Conservation (phyloP, 2,113 vertebrate species). For the Thunnus thynnus region DNA sequence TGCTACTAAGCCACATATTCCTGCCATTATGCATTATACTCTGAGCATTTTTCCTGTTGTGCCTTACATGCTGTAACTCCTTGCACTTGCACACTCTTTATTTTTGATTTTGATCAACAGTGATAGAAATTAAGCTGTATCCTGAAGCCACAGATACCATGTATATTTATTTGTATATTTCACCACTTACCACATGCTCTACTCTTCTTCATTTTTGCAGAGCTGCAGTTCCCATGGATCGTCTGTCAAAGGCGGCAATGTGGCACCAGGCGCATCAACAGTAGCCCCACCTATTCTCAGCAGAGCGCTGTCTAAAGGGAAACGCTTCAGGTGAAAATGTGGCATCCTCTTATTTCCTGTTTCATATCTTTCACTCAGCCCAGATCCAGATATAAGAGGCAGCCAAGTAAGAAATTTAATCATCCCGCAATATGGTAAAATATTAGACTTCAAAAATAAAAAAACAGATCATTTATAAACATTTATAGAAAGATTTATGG, state of each 20-base stretch:
- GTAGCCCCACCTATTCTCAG: constrained; percentile 69
- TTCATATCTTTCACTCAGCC: constrained; percentile 47
- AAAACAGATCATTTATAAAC: constrained; percentile 50
- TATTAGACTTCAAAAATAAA: constrained; percentile 51
- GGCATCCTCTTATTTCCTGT: constrained; percentile 51
- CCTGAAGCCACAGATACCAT: not conserved
- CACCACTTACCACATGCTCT: not conserved
- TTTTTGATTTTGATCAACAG: constrained; percentile 10
- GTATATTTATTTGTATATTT: not conserved
- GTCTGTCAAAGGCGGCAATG: constrained; percentile 55
- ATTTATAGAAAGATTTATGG: constrained; percentile 43
- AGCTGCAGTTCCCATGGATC: constrained; percentile 76
- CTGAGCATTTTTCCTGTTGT: constrained; percentile 16
- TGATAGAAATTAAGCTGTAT: not conserved
- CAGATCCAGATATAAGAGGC: constrained; percentile 30
- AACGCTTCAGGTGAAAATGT: constrained; percentile 82
- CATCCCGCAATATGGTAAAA: constrained; percentile 35
- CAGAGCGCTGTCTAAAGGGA: constrained; percentile 79
- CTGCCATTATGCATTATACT: constrained; percentile 26
- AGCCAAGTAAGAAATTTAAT: constrained; percentile 65
- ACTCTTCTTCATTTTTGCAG: constrained; percentile 60
- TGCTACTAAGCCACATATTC: constrained; percentile 33
- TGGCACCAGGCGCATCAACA: constrained; percentile 62
- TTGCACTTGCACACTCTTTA: constrained; percentile 20
- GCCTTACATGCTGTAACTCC: not conserved